Percentiles rank a stretch among this genome's conserved stretches.
Evolutionary conservation across 2,113 vertebrate genomes (phyloP).

Genomic region (Sorex araneus): DNA sequence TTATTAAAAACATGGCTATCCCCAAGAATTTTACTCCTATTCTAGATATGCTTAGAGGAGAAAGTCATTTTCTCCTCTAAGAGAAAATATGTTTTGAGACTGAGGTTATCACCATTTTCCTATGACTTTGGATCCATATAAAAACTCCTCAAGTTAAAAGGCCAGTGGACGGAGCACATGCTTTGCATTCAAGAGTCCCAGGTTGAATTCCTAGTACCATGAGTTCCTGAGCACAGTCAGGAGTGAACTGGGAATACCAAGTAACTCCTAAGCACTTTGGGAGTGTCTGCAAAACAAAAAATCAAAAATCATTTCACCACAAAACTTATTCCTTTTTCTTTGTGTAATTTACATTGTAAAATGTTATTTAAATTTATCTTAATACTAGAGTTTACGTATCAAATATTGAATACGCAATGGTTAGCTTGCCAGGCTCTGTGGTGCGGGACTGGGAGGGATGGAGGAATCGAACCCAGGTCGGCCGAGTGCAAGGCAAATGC

Average conservation of each 20-base stretch:
- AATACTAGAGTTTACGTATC: not conserved
- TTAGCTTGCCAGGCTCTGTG: too few species aligned
- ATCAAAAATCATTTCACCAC: not conserved
- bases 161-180: too few species aligned
- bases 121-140: constrained; percentile 32
- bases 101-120: not conserved
- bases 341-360: not conserved
- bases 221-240: too few species aligned
- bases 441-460: too few species aligned
- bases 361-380: not conserved
- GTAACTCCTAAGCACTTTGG: too few species aligned
- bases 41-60: not conserved
- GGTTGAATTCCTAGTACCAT: too few species aligned
- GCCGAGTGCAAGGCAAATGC: too few species aligned
- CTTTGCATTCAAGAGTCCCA: too few species aligned
- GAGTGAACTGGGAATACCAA: too few species aligned
- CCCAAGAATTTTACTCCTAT: not conserved
- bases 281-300: too few species aligned
- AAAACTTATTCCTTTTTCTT: not conserved
- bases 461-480: too few species aligned
- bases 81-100: not conserved
- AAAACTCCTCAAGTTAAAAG: not conserved
- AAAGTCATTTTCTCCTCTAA: not conserved
- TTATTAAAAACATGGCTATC: not conserved
- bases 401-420: too few species aligned